A percentile compares a stretch with the other conserved stretches of the same genome.
Conservation (phyloP, 2,113 vertebrate species). For the Ibidorhyncha struthersii region DNA sequence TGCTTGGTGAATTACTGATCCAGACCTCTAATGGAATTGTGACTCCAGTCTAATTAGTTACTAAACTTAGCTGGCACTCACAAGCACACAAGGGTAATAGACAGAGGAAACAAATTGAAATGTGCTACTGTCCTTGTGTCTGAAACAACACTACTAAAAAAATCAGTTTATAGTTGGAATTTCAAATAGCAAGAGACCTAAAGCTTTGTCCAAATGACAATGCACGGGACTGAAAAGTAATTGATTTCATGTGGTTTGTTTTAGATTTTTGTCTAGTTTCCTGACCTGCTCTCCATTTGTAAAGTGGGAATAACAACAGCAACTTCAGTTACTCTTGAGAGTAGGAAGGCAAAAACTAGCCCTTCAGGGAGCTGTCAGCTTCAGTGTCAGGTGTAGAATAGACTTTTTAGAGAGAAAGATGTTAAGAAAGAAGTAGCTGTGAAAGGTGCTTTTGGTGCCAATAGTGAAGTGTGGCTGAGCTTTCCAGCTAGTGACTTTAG, state of each 20-base stretch:
- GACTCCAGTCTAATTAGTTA: constrained; percentile 53
- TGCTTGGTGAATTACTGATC: constrained; percentile 35
- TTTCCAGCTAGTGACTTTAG: background rate
- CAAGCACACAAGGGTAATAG: constrained; percentile 9
- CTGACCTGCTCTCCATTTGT: background rate
- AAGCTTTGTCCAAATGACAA: background rate
- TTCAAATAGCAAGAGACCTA: background rate
- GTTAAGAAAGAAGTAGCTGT: background rate
- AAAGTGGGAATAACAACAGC: background rate
- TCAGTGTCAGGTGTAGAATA: background rate
- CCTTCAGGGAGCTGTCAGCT: background rate
- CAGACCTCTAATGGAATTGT: constrained; percentile 40
- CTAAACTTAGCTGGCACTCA: constrained; percentile 55
- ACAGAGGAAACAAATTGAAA: constrained; percentile 16
- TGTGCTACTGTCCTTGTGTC: background rate
- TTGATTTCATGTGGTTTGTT: background rate
- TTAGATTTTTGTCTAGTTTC: background rate
- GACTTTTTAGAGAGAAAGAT: background rate
- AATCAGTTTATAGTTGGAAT: background rate
- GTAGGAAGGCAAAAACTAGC: background rate
- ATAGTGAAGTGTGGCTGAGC: background rate
- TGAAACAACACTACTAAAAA: background rate
- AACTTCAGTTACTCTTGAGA: background rate
- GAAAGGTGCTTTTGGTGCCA: background rate
- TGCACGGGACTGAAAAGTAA: background rate